Evolutionary conservation across 2,797 vertebrate genomes (phyloP).

Genomic region (Falco novaeseelandiae): DNA sequence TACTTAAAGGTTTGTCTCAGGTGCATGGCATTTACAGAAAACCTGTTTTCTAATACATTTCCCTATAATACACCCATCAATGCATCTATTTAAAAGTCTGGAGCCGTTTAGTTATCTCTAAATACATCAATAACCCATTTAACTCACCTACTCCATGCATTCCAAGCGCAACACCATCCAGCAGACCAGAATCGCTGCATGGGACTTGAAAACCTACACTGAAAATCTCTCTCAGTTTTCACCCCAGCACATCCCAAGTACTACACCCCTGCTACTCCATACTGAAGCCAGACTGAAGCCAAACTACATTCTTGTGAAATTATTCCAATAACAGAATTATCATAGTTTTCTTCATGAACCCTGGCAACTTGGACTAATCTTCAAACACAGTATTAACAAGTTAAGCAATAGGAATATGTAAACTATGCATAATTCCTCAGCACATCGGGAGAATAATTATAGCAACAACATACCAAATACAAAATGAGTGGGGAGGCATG

Average conservation of each 20-base stretch:
- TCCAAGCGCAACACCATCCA: background rate
- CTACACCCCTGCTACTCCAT: background rate
- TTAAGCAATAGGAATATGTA: background rate
- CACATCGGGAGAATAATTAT: background rate
- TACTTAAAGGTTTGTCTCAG: background rate
- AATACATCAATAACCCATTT: background rate
- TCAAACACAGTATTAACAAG: background rate
- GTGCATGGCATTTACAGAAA: background rate
- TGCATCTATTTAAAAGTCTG: background rate
- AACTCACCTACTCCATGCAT: background rate
- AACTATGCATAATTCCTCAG: background rate
- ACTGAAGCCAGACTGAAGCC: background rate
- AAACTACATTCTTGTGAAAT: background rate
- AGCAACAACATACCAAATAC: background rate
- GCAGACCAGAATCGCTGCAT: background rate
- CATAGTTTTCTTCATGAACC: background rate
- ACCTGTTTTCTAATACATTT: background rate
- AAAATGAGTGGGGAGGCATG: background rate
- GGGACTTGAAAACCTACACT: background rate
- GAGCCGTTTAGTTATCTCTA: background rate
- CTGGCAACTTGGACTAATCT: background rate
- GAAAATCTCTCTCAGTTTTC: background rate
- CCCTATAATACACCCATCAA: background rate
- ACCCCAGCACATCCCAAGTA: background rate
- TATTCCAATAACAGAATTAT: background rate